Evolutionary conservation across 1,140 invertebrate species (phyloP).

Genomic region (Leptopilina clavipes): DNA sequence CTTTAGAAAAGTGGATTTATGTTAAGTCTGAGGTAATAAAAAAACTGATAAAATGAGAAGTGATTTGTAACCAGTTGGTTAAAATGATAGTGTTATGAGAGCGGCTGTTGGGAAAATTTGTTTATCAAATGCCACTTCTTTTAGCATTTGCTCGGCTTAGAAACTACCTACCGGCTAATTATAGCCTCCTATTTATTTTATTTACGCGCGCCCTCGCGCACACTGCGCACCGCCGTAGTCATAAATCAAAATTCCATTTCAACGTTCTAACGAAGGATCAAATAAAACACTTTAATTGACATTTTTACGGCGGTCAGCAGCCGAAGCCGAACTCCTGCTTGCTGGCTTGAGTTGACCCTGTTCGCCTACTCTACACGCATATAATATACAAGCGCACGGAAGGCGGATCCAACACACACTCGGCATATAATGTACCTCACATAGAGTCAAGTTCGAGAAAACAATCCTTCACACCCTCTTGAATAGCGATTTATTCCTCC

Average conservation of each 20-base stretch:
- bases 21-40: neutral
- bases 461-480: slow-evolving; percentile 15
- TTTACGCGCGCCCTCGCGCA: slow-evolving; percentile 64
- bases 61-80: slow-evolving; percentile 4
- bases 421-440: slow-evolving; percentile 12
- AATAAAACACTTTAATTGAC: slow-evolving; percentile 77
- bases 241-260: slow-evolving; percentile 77
- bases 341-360: slow-evolving; percentile 65
- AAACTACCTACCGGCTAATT: slow-evolving; percentile 66
- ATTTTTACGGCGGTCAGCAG: slow-evolving; percentile 75
- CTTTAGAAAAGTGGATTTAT: too few species aligned
- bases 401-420: slow-evolving; percentile 37
- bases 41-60: neutral
- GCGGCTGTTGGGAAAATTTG: slow-evolving; percentile 23
- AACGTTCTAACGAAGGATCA: slow-evolving; percentile 77
- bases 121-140: slow-evolving; percentile 32
- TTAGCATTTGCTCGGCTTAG: slow-evolving; percentile 49
- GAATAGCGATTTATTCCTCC: slow-evolving; percentile 24
- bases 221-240: slow-evolving; percentile 51
- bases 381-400: slow-evolving; percentile 43
- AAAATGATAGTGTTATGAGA: slow-evolving; percentile 17
- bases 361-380: slow-evolving; percentile 54
- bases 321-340: slow-evolving; percentile 69
- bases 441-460: slow-evolving; percentile 21
- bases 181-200: slow-evolving; percentile 74